Conservation (phyloP, 1,140 invertebrate genomes). For the Ruditapes philippinarum region DNA sequence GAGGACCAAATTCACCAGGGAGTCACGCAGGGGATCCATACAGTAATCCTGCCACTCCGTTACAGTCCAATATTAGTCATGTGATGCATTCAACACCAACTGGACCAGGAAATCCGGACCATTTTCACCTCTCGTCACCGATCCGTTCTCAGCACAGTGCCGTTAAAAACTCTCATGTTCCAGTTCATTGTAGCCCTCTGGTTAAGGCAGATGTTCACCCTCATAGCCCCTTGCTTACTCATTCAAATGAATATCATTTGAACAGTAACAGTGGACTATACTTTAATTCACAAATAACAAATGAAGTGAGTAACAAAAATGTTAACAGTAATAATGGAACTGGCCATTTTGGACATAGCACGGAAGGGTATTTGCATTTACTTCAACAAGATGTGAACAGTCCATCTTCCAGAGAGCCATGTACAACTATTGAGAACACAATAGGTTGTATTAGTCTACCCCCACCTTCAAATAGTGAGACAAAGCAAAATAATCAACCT, state of each 20-base stretch:
- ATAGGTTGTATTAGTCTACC: slow-evolving; percentile 40
- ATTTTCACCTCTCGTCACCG: slow-evolving; percentile 30
- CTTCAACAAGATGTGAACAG: background rate
- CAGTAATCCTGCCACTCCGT: slow-evolving; percentile 51
- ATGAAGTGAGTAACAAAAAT: background rate
- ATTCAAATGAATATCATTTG: background rate
- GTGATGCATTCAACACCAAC: slow-evolving; percentile 32
- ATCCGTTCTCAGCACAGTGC: background rate
- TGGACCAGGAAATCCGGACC: background rate
- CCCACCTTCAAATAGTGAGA: background rate
- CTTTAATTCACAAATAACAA: slow-evolving; percentile 18
- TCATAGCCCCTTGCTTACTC: background rate
- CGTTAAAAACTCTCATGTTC: background rate
- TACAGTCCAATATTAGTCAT: background rate
- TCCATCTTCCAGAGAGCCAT: background rate
- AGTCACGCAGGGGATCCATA: background rate
- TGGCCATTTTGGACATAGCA: background rate
- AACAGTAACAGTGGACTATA: slow-evolving; percentile 10
- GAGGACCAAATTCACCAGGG: background rate
- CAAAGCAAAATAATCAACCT: background rate
- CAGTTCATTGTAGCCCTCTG: slow-evolving; percentile 42
- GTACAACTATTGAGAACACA: slow-evolving; percentile 54
- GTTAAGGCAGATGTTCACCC: slow-evolving; percentile 41
- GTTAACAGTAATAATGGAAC: background rate
- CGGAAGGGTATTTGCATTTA: background rate